Evolutionary conservation across 2,888 invertebrate species (phyloP).

Genomic region (Dryobota labecula): DNA sequence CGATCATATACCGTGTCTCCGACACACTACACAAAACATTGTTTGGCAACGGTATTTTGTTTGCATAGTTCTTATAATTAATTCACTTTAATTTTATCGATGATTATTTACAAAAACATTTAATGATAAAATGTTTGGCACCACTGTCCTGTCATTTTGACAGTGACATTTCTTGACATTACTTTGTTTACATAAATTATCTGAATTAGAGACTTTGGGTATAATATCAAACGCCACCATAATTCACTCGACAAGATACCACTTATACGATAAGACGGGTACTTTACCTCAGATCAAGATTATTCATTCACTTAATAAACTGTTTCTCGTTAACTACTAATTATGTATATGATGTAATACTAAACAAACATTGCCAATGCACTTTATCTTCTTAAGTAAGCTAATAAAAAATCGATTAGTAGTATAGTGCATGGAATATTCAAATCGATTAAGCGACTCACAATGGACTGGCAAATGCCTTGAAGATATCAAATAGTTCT

Average conservation of each 20-base stretch:
- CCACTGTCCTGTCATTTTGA: too few species aligned
- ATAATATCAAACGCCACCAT: slow-evolving; percentile 35
- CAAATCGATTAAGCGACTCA: slow-evolving; percentile 47
- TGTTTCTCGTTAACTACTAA: slow-evolving; percentile 52
- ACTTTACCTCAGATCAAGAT: slow-evolving; percentile 50
- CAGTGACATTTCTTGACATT: too few species aligned
- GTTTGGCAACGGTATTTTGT: too few species aligned
- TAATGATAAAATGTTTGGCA: too few species aligned
- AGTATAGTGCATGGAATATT: slow-evolving; percentile 57
- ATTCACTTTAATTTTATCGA: too few species aligned
- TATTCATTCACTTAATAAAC: slow-evolving; percentile 33
- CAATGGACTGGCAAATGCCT: slow-evolving; percentile 44
- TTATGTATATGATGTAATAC: slow-evolving; percentile 72
- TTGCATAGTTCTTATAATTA: too few species aligned
- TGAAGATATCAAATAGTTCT: slow-evolving; percentile 42
- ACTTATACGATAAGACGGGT: slow-evolving; percentile 28
- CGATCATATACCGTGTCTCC: too few species aligned
- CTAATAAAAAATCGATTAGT: slow-evolving; percentile 61
- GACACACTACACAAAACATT: too few species aligned
- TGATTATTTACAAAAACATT: too few species aligned
- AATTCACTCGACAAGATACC: slow-evolving; percentile 26
- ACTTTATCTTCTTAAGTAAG: slow-evolving; percentile 45
- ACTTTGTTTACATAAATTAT: too few species aligned
- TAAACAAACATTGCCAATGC: slow-evolving; percentile 67
- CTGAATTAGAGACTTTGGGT: too few species aligned